phyloP scores from a whole-genome alignment of 2,888 invertebrate genomes.

The Gymnosoma rotundatum region DNA sequence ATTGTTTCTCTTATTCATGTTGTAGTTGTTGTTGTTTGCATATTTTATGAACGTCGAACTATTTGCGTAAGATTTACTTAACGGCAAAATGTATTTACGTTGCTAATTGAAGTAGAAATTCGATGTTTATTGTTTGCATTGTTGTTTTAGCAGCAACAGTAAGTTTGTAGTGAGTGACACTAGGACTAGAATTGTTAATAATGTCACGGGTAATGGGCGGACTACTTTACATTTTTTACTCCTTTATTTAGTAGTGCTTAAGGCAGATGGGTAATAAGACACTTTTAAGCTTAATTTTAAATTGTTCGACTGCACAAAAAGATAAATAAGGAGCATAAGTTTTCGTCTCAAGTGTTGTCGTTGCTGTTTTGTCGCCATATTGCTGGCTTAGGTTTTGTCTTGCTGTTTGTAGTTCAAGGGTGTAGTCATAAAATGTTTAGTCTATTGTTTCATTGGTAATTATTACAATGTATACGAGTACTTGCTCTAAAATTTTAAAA shows the following conservation, averaged over 20 bases:
- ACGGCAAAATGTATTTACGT: conserved; percentile 74
- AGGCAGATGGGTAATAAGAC: conserved; percentile 58
- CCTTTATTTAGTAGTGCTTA: conserved; percentile 14
- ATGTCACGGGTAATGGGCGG: conserved; percentile 43
- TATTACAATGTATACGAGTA: conserved; percentile 54
- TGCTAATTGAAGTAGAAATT: conserved; percentile 75
- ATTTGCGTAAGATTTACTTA: conserved; percentile 74
- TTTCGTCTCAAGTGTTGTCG: conserved; percentile 58
- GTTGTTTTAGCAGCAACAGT: conserved; percentile 32
- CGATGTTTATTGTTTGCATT: conserved; percentile 59
- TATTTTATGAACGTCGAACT: conserved; percentile 60
- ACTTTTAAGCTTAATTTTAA: conserved; percentile 53
- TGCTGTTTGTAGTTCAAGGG: conserved; percentile 53
- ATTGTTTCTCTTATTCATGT: conserved; percentile 19
- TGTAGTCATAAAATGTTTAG: conserved; percentile 53
- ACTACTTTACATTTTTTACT: conserved; percentile 28
- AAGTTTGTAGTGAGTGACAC: no score
- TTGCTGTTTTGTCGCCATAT: conserved; percentile 55
- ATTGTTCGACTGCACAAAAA: conserved; percentile 34
- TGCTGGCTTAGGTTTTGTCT: conserved; percentile 41
- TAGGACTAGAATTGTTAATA: not conserved
- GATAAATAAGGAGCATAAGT: conserved; percentile 21
- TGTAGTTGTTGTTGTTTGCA: conserved; percentile 55
- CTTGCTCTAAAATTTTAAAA: conserved; percentile 37
- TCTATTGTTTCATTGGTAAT: conserved; percentile 54